Conservation (phyloP, 2,797 vertebrate species). For the Sebastes dallii region DNA sequence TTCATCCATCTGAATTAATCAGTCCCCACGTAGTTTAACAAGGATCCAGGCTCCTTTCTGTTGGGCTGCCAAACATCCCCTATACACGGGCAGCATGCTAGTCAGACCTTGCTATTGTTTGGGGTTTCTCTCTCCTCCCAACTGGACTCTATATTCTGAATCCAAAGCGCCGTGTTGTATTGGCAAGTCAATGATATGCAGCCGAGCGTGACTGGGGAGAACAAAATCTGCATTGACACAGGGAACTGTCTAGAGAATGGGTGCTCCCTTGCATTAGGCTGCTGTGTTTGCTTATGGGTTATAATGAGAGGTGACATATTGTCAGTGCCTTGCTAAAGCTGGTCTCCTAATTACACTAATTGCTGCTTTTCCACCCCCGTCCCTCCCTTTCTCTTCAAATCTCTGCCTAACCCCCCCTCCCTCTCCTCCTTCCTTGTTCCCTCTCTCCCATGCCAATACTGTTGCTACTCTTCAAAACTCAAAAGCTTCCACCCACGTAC, state of each 20-base stretch:
- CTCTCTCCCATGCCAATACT: constrained; percentile 54
- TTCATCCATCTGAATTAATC: constrained; percentile 48
- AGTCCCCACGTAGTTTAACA: constrained; percentile 24
- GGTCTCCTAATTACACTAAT: constrained; percentile 84
- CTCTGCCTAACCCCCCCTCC: background rate
- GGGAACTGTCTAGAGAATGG: constrained; percentile 68
- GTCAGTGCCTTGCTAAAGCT: constrained; percentile 81
- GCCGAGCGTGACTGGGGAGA: constrained; percentile 63
- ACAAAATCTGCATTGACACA: constrained; percentile 78
- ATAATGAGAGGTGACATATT: constrained; percentile 86
- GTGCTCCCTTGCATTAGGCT: constrained; percentile 75
- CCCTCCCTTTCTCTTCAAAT: constrained; percentile 38
- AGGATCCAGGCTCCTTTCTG: constrained; percentile 19
- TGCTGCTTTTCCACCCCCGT: constrained; percentile 72
- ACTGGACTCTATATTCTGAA: constrained; percentile 60
- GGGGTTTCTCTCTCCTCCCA: constrained; percentile 30
- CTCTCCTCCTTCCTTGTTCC: constrained; percentile 25
- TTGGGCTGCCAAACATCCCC: constrained; percentile 43
- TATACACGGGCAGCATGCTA: constrained; percentile 30
- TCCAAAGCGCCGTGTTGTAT: constrained; percentile 70
- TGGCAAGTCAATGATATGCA: constrained; percentile 77
- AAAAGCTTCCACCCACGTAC: constrained; percentile 59
- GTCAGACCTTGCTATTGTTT: constrained; percentile 60
- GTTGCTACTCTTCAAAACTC: constrained; percentile 60
- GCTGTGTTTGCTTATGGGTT: constrained; percentile 76